Base-by-base conservation (phyloP, 30 jellyfish, hydroid and myxozoan genomes). In the Pelagia noctiluca region DNA sequence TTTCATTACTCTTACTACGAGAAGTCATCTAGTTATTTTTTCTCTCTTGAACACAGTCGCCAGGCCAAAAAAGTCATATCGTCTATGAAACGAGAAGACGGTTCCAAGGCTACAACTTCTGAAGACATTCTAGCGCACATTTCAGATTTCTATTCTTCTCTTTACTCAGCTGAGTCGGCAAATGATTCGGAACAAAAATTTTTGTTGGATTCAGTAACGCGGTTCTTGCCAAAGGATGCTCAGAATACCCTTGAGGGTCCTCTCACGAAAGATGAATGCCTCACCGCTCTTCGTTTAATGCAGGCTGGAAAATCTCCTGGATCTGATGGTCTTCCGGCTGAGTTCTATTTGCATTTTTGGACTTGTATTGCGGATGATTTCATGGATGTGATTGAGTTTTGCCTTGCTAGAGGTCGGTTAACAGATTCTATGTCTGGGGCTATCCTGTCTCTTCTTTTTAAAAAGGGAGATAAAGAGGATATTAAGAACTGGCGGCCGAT, bases 361-460 rank as follows among this genome's bases (percentile, higher is more conserved):
- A 66, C 21, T 7, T 12, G 4, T 25, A 38, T 76, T 8, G 79
- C 53, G 5, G 63, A 76, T 2, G 48, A 53, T 19, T 13, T 52
- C 2, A 28, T 26, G 13, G 79, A 76, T 7, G 88, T 76, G 4
- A 0, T 76, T 16, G 18, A 53, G 0, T 0, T 76, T 32, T 76
- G 77, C 37, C 23, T 23, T 18, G 12, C 60, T 19, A n/a, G 31
- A 4, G 67, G 83, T 12, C 35, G 30, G 1, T 16, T 76, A 12
- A 16, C 83, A 21, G 63, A 50, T 19, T 76, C 79, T 3, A 76
- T 76, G 88, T 61, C 83, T 29, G n/a, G 26, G 23, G 78, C 88
- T 1, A 50, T 76, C 29, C 54, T 11, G 2, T 23, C 32, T 31
- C 54, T 1, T 21, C 67, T 42, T 76, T 57, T 35, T 36, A n/a